Conservation (phyloP, 2,888 invertebrate genomes). For the Cryptus viduatorius region DNA sequence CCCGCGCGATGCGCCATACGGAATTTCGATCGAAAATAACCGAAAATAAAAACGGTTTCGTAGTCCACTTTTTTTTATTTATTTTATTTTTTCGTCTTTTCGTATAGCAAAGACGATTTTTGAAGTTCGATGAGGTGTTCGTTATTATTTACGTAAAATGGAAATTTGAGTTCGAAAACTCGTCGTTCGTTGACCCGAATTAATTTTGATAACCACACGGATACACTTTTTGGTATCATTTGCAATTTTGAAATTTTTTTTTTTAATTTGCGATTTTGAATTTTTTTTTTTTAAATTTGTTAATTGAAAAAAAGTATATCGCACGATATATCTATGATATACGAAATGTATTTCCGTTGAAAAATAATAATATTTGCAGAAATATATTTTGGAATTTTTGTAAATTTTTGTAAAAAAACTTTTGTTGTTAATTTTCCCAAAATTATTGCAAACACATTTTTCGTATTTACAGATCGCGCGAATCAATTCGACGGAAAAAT, state of each 20-base stretch:
- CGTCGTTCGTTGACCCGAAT: background rate
- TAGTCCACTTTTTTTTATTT: conserved; percentile 36
- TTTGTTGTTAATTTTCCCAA: too few species aligned
- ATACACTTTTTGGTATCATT: background rate
- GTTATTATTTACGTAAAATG: background rate
- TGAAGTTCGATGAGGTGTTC: background rate
- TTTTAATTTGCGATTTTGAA: too few species aligned
- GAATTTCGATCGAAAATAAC: conserved; percentile 56
- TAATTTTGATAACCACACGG: background rate
- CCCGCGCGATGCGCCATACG: conserved; percentile 13
- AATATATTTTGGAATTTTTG: too few species aligned
- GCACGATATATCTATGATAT: too few species aligned
- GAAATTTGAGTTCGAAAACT: background rate
- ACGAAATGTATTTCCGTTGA: too few species aligned
- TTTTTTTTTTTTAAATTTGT: too few species aligned
- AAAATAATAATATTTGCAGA: too few species aligned
- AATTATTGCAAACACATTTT: background rate
- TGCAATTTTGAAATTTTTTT: too few species aligned
- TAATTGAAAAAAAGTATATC: too few species aligned
- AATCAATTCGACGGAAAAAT: background rate
- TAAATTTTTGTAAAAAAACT: too few species aligned
- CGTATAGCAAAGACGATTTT: background rate
- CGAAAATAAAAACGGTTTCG: conserved; percentile 59
- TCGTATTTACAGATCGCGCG: background rate
- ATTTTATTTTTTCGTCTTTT: conserved; percentile 9